A percentile compares a stretch with the other conserved stretches of the same genome.
Conservation (phyloP, 2,888 invertebrate genomes). For the Dastarcus helophoroides region DNA sequence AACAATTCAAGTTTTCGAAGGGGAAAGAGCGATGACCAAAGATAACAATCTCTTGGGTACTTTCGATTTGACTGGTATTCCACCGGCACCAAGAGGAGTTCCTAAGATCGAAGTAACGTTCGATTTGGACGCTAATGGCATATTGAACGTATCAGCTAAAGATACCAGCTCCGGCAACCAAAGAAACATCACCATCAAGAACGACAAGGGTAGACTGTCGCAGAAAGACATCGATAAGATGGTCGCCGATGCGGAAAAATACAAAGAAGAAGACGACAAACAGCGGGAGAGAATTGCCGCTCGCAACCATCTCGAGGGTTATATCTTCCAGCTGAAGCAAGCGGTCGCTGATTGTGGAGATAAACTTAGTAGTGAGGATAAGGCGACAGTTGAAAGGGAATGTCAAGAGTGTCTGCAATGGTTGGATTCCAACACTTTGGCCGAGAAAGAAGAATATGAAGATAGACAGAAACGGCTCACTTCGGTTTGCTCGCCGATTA, state of each 20-base stretch:
- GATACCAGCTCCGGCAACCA: constrained; percentile 52
- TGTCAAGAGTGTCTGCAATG: constrained; percentile 50
- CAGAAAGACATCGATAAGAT: constrained; percentile 74
- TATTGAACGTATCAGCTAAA: constrained; percentile 46
- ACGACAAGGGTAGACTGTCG: constrained; percentile 69
- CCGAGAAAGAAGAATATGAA: constrained; percentile 53
- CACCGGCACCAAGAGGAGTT: constrained; percentile 56
- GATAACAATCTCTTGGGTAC: constrained; percentile 60
- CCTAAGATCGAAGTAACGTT: constrained; percentile 62
- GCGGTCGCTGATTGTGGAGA: constrained; percentile 50
- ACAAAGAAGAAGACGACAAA: constrained; percentile 59
- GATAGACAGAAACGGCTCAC: constrained; percentile 43
- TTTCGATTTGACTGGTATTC: constrained; percentile 56
- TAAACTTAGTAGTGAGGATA: constrained; percentile 51
- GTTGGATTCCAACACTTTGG: constrained; percentile 53
- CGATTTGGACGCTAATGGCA: constrained; percentile 64
- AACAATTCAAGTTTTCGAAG: constrained; percentile 50
- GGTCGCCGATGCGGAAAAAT: constrained; percentile 62
- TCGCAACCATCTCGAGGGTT: constrained; percentile 57
- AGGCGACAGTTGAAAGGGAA: constrained; percentile 39
- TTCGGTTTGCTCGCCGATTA: constrained; percentile 40
- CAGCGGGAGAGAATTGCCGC: constrained; percentile 53
- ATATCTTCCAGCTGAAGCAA: constrained; percentile 55
- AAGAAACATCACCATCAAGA: constrained; percentile 69
- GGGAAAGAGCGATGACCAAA: constrained; percentile 69